Evolutionary conservation across 2,888 invertebrate species (phyloP), one percentile per base, ranked within the genome.

Genomic region (Ormia ochracea): DNA sequence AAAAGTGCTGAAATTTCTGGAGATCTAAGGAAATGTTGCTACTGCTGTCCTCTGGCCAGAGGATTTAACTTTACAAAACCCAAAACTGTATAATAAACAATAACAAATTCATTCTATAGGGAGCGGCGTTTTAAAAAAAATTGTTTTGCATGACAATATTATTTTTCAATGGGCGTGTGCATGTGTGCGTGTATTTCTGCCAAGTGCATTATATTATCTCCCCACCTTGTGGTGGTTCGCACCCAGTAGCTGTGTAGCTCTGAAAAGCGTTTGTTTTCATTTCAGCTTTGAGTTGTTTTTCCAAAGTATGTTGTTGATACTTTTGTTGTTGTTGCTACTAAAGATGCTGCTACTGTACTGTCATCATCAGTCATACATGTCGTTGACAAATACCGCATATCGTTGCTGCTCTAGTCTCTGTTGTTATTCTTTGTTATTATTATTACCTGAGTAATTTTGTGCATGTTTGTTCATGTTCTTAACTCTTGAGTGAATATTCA

Each of bases 401-500:
- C 50, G 21, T 41, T 33, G 41, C 10, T 31, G 54, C 21, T 9
- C n/a, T 17, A 14, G n/a, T 48, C 3, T 26, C 4, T 69, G 78
- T 69, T 81, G 73, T 19, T 38, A 21, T 33, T 50, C 6, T 45
- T 38, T 56, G 28, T 50, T 77, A 58, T 77, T 69, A 83, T 85
- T 85, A 84, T 84, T 85, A 85, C 85, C 88, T 86, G 87, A 87
- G 85, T 85, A 88, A 87, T 87, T 87, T 85, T 84, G 84, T 87
- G 83, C 85, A 88, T 82, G 86, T 83, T 83, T 82, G 82, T 82
- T 82, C 81, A 83, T 83, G 82, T 82, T 83, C 82, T 81, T 81
- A 81, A 81, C 81, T 81, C 81, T 82, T 82, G 78, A 84, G 82
- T 83, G 85, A 85, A 85, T 85, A 87, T 88, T 85, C 84, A 86